Evolutionary conservation across 2,888 invertebrate genomes (phyloP), one percentile per base, ranked within the genome.

Genomic region (Cantharis rustica): DNA sequence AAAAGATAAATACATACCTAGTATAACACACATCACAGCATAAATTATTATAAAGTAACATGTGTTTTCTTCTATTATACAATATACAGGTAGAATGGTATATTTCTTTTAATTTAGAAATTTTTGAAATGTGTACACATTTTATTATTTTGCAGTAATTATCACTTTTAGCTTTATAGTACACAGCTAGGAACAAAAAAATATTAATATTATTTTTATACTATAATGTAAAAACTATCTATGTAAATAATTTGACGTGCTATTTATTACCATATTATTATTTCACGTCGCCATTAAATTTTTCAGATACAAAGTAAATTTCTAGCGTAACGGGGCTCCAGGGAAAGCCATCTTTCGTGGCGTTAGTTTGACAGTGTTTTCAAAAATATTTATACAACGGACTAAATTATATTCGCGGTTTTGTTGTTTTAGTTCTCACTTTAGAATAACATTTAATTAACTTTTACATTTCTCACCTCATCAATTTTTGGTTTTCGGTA

Each of bases 1-100:
- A 74, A 69, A 66, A 74, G n/a, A 23, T 66, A 66, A 66, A 66
- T 66, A 17, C 23, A 66, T 23, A 16, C 20, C n/a, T 23, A 7
- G n/a, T 47, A 47, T 47, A 47, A 47, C n/a, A 47, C n/a, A 47
- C 47, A 47, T 47, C 47, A 47, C n/a, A n/a, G 47, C 47, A 47
- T 47, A 47, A n/a, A 47, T 47, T 47, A 47, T 47, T 47, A 47
- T n/a, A 3, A n/a, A 47, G 47, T 47, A 47, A 47, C 47, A 47
- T 13, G 13, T 47, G 47, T 47, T 47, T 47, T 47, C 47, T 47
- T 47, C 47, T 10, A n/a, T 47, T 47, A n/a, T 47, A 47, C 47
- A 47, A n/a, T n/a, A 27, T 27, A 47, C 47, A 47, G 47, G n/a
- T 47, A 47, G n/a, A 47, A 47, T n/a, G n/a, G 47, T n/a, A 47